These are phyloP conservation scores for Rousettus madagascariensis DNA, from an alignment of 2,797 vertebrate genomes.

Conservation along the genomic window DNA sequence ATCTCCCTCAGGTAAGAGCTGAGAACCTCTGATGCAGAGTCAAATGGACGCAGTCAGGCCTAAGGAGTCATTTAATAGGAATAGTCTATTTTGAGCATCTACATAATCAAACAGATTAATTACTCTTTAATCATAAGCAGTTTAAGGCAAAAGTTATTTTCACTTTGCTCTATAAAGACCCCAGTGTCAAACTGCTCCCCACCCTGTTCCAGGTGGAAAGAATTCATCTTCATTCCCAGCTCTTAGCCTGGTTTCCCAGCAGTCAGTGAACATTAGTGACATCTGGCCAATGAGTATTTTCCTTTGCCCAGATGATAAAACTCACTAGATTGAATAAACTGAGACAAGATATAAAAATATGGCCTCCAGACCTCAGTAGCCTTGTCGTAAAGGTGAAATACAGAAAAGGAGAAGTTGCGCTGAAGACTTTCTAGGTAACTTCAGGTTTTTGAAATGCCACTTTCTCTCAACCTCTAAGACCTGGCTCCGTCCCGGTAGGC, in stretches of 20 bases:
- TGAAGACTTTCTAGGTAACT: not conserved
- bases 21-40: not conserved
- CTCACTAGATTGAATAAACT: not conserved
- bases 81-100: not conserved
- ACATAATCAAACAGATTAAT: not conserved
- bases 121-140: not conserved
- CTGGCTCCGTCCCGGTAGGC: not conserved
- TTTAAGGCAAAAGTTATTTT: not conserved
- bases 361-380: not conserved
- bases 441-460: not conserved
- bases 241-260: not conserved
- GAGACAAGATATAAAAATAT: not conserved
- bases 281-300: not conserved
- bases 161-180: not conserved
- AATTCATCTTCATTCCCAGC: not conserved
- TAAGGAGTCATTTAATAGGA: not conserved
- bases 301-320: not conserved
- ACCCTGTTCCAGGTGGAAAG: not conserved
- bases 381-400: not conserved
- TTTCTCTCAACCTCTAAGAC: not conserved
- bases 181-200: not conserved
- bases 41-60: not conserved
- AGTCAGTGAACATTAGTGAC: not conserved
- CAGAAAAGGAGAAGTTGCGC: not conserved
- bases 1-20: not conserved